These are phyloP conservation scores for Xiphophorus hellerii DNA, from an alignment of 2,113 vertebrate species.

Conservation along the genomic window DNA sequence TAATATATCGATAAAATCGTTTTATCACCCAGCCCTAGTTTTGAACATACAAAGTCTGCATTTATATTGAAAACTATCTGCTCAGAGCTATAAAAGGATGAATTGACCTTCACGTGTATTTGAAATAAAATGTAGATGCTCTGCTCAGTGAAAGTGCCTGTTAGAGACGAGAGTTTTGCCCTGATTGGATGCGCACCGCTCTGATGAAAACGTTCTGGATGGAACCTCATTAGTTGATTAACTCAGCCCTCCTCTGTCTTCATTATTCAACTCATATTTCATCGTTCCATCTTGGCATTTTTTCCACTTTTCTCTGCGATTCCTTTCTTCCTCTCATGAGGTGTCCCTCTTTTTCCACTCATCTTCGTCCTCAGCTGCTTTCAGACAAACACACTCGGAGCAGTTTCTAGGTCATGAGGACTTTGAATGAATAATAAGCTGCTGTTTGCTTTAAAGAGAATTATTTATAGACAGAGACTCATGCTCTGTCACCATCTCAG, in stretches of 20 bases:
- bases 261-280: slow-evolving; percentile 1
- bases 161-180: not conserved
- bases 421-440: slow-evolving; percentile 82
- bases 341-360: slow-evolving; percentile 1
- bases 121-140: not conserved
- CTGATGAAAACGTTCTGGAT: slow-evolving; percentile 16
- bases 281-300: not conserved
- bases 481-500: slow-evolving; percentile 10
- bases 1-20: no score
- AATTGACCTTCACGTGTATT: not conserved
- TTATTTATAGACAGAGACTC: slow-evolving; percentile 75
- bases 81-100: not conserved
- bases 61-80: not conserved
- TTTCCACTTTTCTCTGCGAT: not conserved
- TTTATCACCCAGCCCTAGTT: not conserved
- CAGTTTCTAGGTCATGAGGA: slow-evolving; percentile 77
- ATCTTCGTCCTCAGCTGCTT: not conserved
- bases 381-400: slow-evolving; percentile 29
- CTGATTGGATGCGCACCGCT: slow-evolving; percentile 8
- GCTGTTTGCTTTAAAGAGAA: slow-evolving; percentile 72
- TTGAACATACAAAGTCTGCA: not conserved
- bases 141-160: not conserved
- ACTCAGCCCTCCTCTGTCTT: slow-evolving; percentile 15
- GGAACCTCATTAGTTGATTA: slow-evolving; percentile 28
- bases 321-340: slow-evolving; percentile 3